These are phyloP conservation scores for Ceratina calcarata DNA, from an alignment of 1,140 invertebrate genomes.

Conservation along the genomic window DNA sequence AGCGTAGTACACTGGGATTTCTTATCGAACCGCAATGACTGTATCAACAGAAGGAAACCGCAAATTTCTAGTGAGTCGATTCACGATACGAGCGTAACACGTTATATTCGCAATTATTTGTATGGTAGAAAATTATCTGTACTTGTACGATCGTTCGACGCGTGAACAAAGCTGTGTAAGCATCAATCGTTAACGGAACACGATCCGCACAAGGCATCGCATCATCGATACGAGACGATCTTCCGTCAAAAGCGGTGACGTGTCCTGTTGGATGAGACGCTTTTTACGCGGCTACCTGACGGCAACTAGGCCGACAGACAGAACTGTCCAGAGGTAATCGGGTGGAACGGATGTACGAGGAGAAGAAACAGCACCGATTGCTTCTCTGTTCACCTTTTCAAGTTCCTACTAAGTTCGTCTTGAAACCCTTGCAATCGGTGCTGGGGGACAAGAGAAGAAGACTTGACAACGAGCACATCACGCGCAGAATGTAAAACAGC, in stretches of 20 bases:
- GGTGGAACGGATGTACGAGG: background rate
- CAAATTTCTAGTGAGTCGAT: slow-evolving; percentile 45
- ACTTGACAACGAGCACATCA: slow-evolving; percentile 47
- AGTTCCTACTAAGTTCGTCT: slow-evolving; percentile 37
- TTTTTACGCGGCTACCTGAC: too few species aligned
- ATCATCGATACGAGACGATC: too few species aligned
- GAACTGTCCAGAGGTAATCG: too few species aligned
- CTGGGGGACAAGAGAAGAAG: slow-evolving; percentile 49
- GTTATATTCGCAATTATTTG: too few species aligned
- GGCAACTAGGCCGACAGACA: too few species aligned
- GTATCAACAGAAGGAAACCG: slow-evolving; percentile 12
- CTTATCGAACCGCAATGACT: slow-evolving; percentile 46
- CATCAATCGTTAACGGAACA: too few species aligned
- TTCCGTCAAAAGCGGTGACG: too few species aligned
- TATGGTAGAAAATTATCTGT: too few species aligned
- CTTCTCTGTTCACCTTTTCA: slow-evolving; percentile 12
- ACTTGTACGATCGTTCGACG: too few species aligned
- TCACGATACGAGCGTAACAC: background rate
- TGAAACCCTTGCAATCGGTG: slow-evolving; percentile 29
- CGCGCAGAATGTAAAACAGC: slow-evolving; percentile 61
- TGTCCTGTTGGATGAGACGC: too few species aligned
- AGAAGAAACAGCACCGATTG: slow-evolving; percentile 2
- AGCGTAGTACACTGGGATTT: slow-evolving; percentile 57
- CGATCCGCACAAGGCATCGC: too few species aligned
- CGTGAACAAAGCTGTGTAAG: too few species aligned